Percentiles rank a stretch among this genome's conserved stretches.
Conservation (phyloP, 2,113 vertebrate species). For the Micromys minutus region DNA sequence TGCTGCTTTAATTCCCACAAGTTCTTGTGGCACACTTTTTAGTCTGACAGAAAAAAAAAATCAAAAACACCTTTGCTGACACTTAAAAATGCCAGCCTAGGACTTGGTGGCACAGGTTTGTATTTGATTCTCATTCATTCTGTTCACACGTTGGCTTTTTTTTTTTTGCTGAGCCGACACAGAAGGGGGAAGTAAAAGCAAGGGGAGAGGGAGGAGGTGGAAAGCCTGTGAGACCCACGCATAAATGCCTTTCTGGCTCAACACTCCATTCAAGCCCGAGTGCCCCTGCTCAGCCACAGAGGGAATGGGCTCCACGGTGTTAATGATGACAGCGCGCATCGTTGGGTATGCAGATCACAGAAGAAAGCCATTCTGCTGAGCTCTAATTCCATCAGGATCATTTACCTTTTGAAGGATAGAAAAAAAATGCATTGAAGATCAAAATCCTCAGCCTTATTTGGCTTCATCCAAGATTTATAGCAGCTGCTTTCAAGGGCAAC, state of each 20-base stretch:
- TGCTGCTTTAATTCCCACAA: slow-evolving; percentile 23
- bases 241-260: slow-evolving; percentile 55
- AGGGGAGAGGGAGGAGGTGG: neutral
- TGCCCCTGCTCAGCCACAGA: neutral
- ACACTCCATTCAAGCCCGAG: slow-evolving; percentile 44
- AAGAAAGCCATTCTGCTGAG: slow-evolving; percentile 78
- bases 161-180: neutral
- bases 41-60: slow-evolving; percentile 22
- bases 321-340: slow-evolving; percentile 60
- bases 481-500: slow-evolving; percentile 82
- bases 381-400: slow-evolving; percentile 83
- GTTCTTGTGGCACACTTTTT: slow-evolving; percentile 30
- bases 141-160: slow-evolving; percentile 21
- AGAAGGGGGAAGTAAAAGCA: neutral
- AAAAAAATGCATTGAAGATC: slow-evolving; percentile 84
- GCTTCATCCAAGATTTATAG: slow-evolving; percentile 86
- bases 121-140: slow-evolving; percentile 34
- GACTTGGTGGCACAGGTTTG: slow-evolving; percentile 7
- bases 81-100: slow-evolving; percentile 48
- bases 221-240: slow-evolving; percentile 41
- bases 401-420: slow-evolving; percentile 82
- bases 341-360: slow-evolving; percentile 77
- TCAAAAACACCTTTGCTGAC: slow-evolving; percentile 47
- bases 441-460: slow-evolving; percentile 83
- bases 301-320: slow-evolving; percentile 10